Conservation (phyloP, 2,113 vertebrate genomes). For the Ia io region DNA sequence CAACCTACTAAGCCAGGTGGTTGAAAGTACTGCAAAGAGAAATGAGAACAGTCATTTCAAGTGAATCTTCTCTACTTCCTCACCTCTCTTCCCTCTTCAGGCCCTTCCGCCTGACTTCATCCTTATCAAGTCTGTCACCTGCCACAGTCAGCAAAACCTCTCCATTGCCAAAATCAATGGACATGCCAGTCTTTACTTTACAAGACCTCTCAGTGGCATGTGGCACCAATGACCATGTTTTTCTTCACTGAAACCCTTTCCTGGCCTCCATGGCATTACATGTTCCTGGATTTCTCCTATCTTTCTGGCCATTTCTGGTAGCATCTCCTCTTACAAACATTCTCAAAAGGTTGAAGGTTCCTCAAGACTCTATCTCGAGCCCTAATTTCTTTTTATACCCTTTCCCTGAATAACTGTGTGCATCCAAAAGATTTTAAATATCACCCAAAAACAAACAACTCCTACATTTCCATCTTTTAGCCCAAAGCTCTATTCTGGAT, state of each 20-base stretch:
- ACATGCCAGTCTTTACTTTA: not conserved
- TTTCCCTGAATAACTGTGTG: not conserved
- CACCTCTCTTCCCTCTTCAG: not conserved
- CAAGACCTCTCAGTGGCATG: not conserved
- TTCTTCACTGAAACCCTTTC: not conserved
- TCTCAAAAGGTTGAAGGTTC: not conserved
- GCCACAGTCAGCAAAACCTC: not conserved
- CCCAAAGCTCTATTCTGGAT: not conserved
- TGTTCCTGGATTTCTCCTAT: not conserved
- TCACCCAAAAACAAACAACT: not conserved
- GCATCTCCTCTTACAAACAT: not conserved
- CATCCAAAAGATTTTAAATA: not conserved
- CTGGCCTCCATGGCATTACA: not conserved
- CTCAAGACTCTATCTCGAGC: not conserved
- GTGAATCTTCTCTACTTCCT: constrained; percentile 25
- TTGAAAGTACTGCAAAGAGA: not conserved
- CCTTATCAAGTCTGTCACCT: not conserved
- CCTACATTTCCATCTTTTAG: not conserved
- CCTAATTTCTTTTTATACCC: not conserved
- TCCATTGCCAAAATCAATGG: not conserved
- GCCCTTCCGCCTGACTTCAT: not conserved
- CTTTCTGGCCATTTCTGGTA: not conserved
- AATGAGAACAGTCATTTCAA: not conserved
- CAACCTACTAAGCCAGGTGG: not conserved
- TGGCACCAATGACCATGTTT: not conserved